Base-by-base conservation (phyloP, 2,888 invertebrate genomes). In the Epinotia bilunana region DNA sequence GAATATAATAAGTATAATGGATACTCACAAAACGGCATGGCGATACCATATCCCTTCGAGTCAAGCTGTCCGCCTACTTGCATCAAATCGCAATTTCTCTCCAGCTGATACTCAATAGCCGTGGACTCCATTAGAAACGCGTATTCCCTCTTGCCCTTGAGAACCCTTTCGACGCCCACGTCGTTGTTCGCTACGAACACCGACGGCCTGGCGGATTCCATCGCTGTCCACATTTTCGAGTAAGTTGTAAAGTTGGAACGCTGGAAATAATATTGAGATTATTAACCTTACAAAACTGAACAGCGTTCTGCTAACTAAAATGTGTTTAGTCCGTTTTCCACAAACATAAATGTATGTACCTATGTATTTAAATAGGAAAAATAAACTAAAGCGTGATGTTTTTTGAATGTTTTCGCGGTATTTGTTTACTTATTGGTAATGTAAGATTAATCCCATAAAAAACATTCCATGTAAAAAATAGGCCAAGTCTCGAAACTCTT, bases 101-200 rank as follows among this genome's bases (percentile, higher is more conserved):
- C 97, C 78, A 97, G 95, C 82, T 97, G 97, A 90, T 99, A 99
- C 89, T 99, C 99, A 78, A 99, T 97, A 1, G 97, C 97, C 0
- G 98, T 97, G 7, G 98, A 99, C 93, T 99, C 99, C 98, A 99
- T 99, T 63, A 99, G 94, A 88, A 97, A 99, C 3, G 99, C 99
- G 88, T 98, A 99, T 72, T 95, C 95, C 70, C 97, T 95, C 87
- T 97, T 97, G 60, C 95, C 96, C 88, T 96, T 96, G 71, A 95
- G 84, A 0, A 99, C 99, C 76, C 98, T 95, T 16, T 98, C 97
- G 0, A 98, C 96, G 0, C 99, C 99, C 83, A 98, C 98, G 62
- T 96, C 95, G 86, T 98, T 99, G 84, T 95, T 96, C 76, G 95
- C 95, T 12, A 97, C 96, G 88, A 98, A 98, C 0, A 98, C 98